These are phyloP conservation scores for Xiphydria camelus DNA, from an alignment of 2,888 invertebrate genomes.

Conservation along the genomic window DNA sequence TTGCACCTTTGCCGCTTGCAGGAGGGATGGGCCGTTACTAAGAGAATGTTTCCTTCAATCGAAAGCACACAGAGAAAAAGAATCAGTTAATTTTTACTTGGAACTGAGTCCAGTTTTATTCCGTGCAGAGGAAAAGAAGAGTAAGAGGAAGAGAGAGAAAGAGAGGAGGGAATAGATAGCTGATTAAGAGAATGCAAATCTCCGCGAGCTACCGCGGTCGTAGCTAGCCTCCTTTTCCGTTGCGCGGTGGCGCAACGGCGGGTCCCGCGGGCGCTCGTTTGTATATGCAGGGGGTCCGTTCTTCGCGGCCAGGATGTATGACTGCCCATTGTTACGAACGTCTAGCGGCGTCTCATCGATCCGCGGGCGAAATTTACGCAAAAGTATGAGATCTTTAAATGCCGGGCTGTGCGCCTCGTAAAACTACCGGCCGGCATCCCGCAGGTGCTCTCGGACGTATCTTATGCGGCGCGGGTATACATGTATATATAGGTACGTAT, in stretches of 20 bases:
- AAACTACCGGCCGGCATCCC: conserved; percentile 31
- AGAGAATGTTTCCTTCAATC: no score
- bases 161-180: conserved; percentile 18
- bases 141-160: no score
- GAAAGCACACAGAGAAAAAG: no score
- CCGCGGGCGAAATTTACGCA: conserved; percentile 33
- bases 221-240: not conserved
- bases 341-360: conserved; percentile 23
- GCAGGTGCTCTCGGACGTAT: no score
- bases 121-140: no score
- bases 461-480: no score
- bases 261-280: conserved; percentile 28
- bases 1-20: no score
- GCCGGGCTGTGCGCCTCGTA: conserved; percentile 27
- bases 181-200: conserved; percentile 30
- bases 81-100: no score
- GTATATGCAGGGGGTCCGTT: conserved; percentile 32
- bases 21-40: no score
- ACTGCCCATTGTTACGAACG: conserved; percentile 35
- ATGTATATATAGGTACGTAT: no score
- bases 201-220: conserved; percentile 1
- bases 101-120: no score
- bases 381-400: conserved; percentile 37
- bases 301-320: conserved; percentile 33
- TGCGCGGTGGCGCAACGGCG: not conserved